phyloP scores from a whole-genome alignment of 2,888 invertebrate genomes.

The Troilus luridus region DNA sequence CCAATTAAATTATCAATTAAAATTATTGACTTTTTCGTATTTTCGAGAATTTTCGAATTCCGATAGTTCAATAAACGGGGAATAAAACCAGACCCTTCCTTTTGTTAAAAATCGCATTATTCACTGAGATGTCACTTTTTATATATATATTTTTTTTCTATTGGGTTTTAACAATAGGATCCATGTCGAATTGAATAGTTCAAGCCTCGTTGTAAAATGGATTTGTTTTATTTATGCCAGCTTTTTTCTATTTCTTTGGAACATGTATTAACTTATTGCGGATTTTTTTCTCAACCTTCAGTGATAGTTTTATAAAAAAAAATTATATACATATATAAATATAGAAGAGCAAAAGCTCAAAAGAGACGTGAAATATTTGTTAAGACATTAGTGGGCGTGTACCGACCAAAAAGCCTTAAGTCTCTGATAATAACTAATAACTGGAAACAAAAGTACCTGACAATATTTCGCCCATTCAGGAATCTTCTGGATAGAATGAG shows the following conservation, averaged over 20 bases:
- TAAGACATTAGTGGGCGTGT: too few relatives aligned
- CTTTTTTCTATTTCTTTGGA: neutral
- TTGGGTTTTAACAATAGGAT: neutral
- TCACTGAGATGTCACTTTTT: neutral
- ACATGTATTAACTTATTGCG: neutral
- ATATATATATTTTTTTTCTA: neutral
- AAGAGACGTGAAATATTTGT: too few relatives aligned
- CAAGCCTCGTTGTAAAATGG: neutral
- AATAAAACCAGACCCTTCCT: neutral
- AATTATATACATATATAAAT: too few relatives aligned
- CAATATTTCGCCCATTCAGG: too few relatives aligned
- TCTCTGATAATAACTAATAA: too few relatives aligned
- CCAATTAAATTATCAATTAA: neutral
- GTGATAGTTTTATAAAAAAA: too few relatives aligned
- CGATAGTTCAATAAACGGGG: neutral
- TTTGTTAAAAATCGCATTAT: neutral
- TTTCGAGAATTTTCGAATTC: neutral
- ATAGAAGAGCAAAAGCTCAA: too few relatives aligned
- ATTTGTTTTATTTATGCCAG: neutral
- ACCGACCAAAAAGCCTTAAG: too few relatives aligned
- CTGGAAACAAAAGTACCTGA: too few relatives aligned
- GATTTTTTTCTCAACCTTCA: too few relatives aligned
- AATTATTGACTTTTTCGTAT: neutral
- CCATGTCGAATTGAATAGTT: conserved; percentile 8
- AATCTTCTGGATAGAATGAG: too few relatives aligned